These are phyloP conservation scores for Mactra quadrangularis DNA, from an alignment of 1,140 invertebrate genomes.

Conservation along the genomic window DNA sequence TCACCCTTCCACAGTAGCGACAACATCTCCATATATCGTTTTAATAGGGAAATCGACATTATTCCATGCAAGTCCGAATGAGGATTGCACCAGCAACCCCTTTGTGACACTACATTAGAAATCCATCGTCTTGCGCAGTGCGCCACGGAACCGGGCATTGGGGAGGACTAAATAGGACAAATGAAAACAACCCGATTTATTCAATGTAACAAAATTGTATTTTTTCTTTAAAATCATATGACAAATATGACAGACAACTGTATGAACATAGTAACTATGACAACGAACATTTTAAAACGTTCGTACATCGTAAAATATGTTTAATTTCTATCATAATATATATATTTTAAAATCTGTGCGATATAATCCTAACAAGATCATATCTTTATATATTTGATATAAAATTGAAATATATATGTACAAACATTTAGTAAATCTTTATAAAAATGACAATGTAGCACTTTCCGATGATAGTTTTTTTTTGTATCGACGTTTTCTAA, in stretches of 20 bases:
- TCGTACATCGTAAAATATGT: no score
- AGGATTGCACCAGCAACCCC: no score
- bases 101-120: no score
- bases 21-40: no score
- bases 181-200: not conserved
- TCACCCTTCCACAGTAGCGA: no score
- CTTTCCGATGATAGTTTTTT: no score
- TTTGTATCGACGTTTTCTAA: no score
- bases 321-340: slow-evolving; percentile 4
- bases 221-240: slow-evolving; percentile 59
- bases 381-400: slow-evolving; percentile 37
- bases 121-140: not conserved
- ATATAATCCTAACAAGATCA: slow-evolving; percentile 26
- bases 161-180: slow-evolving; percentile 14
- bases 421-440: slow-evolving; percentile 4
- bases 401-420: slow-evolving; percentile 40
- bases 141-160: not conserved
- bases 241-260: slow-evolving; percentile 53
- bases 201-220: slow-evolving; percentile 59
- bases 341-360: not conserved
- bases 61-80: not conserved
- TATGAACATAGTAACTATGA: slow-evolving; percentile 40
- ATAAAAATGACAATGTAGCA: no score
- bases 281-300: slow-evolving; percentile 12
- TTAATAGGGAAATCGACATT: no score